A percentile compares a stretch with the other conserved stretches of the same genome.
Evolutionary conservation across 1,140 invertebrate genomes (phyloP).

Genomic region (Meteorus sp.): DNA sequence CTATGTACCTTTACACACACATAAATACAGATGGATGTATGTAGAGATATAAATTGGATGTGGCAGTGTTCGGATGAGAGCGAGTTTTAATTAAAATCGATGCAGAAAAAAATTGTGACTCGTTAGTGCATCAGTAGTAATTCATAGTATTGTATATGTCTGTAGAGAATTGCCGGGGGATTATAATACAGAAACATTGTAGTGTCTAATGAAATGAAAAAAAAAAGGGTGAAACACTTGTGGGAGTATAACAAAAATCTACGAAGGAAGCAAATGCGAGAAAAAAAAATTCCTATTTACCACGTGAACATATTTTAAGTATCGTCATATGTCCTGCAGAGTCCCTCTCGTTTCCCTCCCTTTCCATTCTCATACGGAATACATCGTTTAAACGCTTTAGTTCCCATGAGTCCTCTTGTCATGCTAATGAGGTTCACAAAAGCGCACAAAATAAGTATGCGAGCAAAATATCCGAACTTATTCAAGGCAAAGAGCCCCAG

Average conservation of each 20-base stretch:
- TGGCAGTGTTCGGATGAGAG: background rate
- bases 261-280: too few species aligned
- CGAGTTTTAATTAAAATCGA: background rate
- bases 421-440: conserved; percentile 17
- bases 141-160: background rate
- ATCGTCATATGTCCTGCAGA: too few species aligned
- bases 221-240: background rate
- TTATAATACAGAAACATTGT: background rate
- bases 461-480: background rate
- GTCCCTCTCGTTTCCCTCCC: too few species aligned
- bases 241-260: background rate
- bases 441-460: conserved; percentile 4
- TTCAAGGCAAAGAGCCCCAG: background rate
- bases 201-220: background rate
- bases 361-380: background rate
- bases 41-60: background rate
- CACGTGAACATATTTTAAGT: too few species aligned
- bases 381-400: background rate
- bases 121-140: background rate
- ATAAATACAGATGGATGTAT: conserved; percentile 1
- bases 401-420: conserved; percentile 10
- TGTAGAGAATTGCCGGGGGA: too few species aligned
- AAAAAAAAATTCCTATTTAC: too few species aligned
- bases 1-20: background rate
- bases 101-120: background rate